Evolutionary conservation across 2,888 invertebrate species (phyloP).

Genomic region (Stenolophus ochropezus): DNA sequence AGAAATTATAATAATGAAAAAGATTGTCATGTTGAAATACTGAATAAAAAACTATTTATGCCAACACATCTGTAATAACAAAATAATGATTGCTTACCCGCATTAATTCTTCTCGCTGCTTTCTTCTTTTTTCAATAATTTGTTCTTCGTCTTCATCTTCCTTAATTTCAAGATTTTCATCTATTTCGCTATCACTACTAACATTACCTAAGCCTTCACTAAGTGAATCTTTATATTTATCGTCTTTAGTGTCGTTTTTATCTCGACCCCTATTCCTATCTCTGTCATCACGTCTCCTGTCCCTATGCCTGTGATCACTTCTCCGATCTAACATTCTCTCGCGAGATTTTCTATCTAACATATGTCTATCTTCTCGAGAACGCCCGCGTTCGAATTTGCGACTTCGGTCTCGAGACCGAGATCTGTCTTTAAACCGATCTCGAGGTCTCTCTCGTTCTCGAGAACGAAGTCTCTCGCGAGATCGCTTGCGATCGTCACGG

Average conservation of each 20-base stretch:
- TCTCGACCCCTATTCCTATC: conserved; percentile 64
- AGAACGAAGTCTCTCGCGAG: conserved; percentile 71
- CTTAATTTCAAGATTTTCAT: conserved; percentile 84
- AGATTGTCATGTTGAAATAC: conserved; percentile 32
- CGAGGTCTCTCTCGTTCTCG: conserved; percentile 69
- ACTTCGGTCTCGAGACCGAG: conserved; percentile 33
- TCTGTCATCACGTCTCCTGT: conserved; percentile 67
- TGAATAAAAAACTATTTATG: neutral
- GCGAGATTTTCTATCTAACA: conserved; percentile 69
- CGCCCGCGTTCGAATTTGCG: conserved; percentile 57
- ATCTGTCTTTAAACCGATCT: conserved; percentile 52
- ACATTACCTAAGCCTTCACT: conserved; percentile 87
- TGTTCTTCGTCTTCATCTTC: conserved; percentile 94
- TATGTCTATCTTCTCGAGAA: conserved; percentile 64
- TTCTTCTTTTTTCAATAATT: conserved; percentile 91
- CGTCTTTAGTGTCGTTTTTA: conserved; percentile 65
- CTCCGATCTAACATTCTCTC: conserved; percentile 68
- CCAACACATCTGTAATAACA: neutral
- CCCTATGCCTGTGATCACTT: conserved; percentile 69
- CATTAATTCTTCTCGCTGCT: conserved; percentile 90
- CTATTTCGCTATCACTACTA: conserved; percentile 82
- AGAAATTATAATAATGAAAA: too few species aligned
- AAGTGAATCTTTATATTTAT: conserved; percentile 82
- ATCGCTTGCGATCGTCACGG: conserved; percentile 70
- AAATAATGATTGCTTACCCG: conserved; percentile 77